A percentile compares a stretch with the other conserved stretches of the same genome.
Evolutionary conservation across 2,113 vertebrate species (phyloP).

Genomic region (Coturnix japonica): DNA sequence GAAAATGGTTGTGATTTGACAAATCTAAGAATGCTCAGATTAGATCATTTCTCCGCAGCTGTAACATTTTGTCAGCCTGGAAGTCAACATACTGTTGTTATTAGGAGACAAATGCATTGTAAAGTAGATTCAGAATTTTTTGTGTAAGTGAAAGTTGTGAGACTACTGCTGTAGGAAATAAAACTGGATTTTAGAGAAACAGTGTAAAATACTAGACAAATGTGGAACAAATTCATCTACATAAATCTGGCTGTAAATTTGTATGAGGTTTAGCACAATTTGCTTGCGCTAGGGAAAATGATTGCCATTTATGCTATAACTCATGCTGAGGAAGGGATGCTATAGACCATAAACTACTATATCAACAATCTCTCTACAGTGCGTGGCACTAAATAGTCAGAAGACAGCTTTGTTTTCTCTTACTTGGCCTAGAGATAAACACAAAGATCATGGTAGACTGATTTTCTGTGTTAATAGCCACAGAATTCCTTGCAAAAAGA

Average conservation of each 20-base stretch:
- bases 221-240: background rate
- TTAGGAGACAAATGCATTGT: background rate
- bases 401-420: background rate
- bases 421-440: background rate
- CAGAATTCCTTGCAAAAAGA: conserved; percentile 13
- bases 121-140: background rate
- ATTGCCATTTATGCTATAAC: background rate
- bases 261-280: background rate
- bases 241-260: background rate
- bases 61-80: background rate
- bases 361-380: background rate
- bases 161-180: background rate
- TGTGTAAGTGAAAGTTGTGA: background rate
- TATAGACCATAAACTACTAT: background rate
- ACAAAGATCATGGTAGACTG: background rate
- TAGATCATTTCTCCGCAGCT: background rate
- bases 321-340: background rate
- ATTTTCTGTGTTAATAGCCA: background rate
- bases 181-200: background rate
- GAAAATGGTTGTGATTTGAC: background rate
- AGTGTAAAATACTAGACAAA: background rate
- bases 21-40: background rate
- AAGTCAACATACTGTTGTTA: background rate
- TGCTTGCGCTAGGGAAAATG: background rate
- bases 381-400: background rate